phyloP scores from a whole-genome alignment of 2,113 vertebrate genomes.

The Galeopterus variegatus region DNA sequence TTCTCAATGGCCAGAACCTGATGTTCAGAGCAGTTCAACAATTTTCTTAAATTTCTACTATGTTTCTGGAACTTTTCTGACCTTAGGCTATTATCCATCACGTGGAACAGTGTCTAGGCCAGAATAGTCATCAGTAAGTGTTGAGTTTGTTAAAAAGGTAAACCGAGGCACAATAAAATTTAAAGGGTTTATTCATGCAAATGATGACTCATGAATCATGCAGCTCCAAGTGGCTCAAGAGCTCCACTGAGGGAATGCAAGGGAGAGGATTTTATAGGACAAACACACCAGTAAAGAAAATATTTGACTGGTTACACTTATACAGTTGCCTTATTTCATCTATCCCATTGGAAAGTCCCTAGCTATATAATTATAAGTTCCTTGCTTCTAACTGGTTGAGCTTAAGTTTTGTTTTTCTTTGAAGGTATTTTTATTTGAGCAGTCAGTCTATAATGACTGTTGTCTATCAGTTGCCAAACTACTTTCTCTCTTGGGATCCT shows the following conservation, averaged over 20 bases:
- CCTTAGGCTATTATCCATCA: background rate
- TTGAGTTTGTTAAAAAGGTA: background rate
- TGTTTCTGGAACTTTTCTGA: background rate
- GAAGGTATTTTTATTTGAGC: slow-evolving; percentile 88
- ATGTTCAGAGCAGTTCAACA: background rate
- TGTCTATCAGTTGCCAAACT: slow-evolving; percentile 84
- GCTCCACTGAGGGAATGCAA: background rate
- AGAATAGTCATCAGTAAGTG: background rate
- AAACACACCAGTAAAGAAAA: background rate
- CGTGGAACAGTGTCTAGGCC: background rate
- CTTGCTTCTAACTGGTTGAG: background rate
- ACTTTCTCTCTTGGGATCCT: slow-evolving; percentile 86
- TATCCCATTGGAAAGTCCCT: background rate
- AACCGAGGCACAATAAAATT: background rate
- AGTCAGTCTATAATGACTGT: slow-evolving; percentile 85
- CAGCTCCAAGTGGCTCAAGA: background rate
- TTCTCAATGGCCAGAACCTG: background rate
- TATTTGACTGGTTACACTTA: background rate
- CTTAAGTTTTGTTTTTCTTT: slow-evolving; percentile 9
- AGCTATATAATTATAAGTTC: background rate
- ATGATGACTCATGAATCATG: background rate
- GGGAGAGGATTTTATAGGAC: background rate
- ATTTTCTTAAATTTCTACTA: background rate
- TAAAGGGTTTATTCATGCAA: background rate
- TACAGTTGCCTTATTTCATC: background rate